Evolutionary conservation across 2,797 vertebrate species (phyloP).

Genomic region (Sciaenops ocellatus): DNA sequence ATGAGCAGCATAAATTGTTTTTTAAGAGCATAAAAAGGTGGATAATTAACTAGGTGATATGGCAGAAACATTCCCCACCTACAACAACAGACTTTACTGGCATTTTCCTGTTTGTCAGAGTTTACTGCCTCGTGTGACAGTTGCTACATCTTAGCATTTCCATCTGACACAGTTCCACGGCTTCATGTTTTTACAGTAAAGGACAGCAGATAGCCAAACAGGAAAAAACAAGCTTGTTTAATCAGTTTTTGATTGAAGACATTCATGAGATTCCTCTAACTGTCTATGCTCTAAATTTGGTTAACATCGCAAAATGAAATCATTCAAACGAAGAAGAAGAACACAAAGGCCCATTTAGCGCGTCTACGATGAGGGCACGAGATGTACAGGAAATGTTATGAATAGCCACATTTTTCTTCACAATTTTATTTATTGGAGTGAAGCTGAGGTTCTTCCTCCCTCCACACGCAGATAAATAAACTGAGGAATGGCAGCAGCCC

Average conservation of each 20-base stretch:
- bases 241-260: conserved; percentile 7
- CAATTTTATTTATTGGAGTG: conserved; percentile 1
- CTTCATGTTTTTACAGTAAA: background rate
- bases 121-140: too few relatives aligned
- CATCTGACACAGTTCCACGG: background rate
- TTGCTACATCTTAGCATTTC: too few relatives aligned
- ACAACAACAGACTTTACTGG: background rate
- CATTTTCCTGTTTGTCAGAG: background rate
- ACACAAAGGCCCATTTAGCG: conserved; percentile 42
- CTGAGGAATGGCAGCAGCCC: conserved; percentile 22
- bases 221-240: background rate
- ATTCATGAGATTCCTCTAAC: conserved; percentile 22
- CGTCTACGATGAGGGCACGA: background rate
- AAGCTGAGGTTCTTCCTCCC: background rate
- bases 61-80: conserved; percentile 6
- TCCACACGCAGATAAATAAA: background rate
- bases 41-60: conserved; percentile 23
- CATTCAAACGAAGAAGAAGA: conserved; percentile 1
- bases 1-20: background rate
- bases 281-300: conserved; percentile 34
- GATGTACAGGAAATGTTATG: conserved; percentile 29
- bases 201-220: background rate
- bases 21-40: conserved; percentile 6
- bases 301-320: conserved; percentile 32
- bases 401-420: conserved; percentile 52